Base-by-base conservation (phyloP, 2,797 vertebrate species). In the Graptemys geographica region DNA sequence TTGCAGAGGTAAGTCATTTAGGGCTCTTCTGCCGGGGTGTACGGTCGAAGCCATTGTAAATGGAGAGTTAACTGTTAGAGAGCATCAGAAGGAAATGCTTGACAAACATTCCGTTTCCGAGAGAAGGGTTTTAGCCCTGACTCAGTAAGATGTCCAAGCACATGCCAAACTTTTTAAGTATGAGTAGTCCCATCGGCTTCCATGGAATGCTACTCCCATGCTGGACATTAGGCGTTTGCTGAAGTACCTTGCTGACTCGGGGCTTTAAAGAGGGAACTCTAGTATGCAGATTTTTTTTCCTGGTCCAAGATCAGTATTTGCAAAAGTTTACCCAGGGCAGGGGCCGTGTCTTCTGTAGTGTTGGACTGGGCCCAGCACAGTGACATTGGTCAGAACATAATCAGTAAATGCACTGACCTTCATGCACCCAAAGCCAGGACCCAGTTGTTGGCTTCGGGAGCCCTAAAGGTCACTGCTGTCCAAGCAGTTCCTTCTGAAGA, bases 1-100 rank as follows among this genome's bases (percentile, higher is more conserved):
- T 99, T 28, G 97, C 98, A 6, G 98, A 99, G 98, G 99, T 99
- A 97, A 98, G 98, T 94, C 1, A 1, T 13, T 16, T 0, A 11
- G 52, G 62, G n/a, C 0, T 74, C 51, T 81, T 10, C 79, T 4
- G 74, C 13, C 6, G 15, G 5, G n/a, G n/a, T 21, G 19, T 6
- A 72, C 21, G 2, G 9, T 41, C 0, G 4, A 78, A 49, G 74
- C 44, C 15, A 5, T 16, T 49, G 74, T 28, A 47, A 8, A 28
- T 78, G 72, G 72, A 28, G 41, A 49, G 27, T 15, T 13, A 78
- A 4, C 4, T 78, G 44, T 44, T 27, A 27, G 41, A 47, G 37
- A 28, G 11, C 37, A 6, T 47, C 41, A 4, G 41, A 47, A 28
- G 44, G 44, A 76, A 47, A 13, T 28, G 74, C 25, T 28, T 8